Evolutionary conservation across 1,140 invertebrate species (phyloP).

Genomic region (Scaptomyza hsui): DNA sequence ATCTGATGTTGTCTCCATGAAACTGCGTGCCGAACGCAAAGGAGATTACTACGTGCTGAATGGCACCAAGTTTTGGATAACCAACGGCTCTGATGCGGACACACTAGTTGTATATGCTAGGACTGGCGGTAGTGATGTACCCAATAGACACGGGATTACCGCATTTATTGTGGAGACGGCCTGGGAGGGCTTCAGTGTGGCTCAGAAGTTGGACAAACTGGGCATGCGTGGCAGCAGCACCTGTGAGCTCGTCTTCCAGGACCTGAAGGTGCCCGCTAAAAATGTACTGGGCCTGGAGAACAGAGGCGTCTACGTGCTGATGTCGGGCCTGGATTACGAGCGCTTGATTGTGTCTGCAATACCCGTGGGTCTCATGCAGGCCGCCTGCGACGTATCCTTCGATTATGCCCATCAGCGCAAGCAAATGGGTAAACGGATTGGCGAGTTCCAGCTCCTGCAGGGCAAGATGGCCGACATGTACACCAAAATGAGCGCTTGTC

Average conservation of each 20-base stretch:
- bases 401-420: conserved; percentile 97
- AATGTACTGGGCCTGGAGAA: conserved; percentile 95
- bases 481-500: conserved; percentile 91
- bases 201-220: conserved; percentile 97
- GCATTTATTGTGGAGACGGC: conserved; percentile 97
- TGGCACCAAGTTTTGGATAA: conserved; percentile 99
- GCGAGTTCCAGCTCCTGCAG: conserved; percentile 97
- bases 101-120: conserved; percentile 98
- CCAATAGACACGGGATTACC: conserved; percentile 92
- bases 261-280: conserved; percentile 92
- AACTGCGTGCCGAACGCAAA: conserved; percentile 93
- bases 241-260: conserved; percentile 97
- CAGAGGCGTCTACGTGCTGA: conserved; percentile 97
- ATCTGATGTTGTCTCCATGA: conserved; percentile 99
- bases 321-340: conserved; percentile 98
- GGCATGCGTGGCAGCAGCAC: conserved; percentile 99
- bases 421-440: conserved; percentile 95
- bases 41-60: conserved; percentile 97
- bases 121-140: conserved; percentile 87
- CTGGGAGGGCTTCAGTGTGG: conserved; percentile 94
- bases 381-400: conserved; percentile 96
- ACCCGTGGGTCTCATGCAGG: conserved; percentile 97
- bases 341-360: conserved; percentile 94
- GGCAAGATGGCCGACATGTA: conserved; percentile 99
- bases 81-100: conserved; percentile 98